A percentile compares a stretch with the other conserved stretches of the same genome.
Conservation (phyloP, 2,113 vertebrate species). For the Phylloscopus trochiloides region DNA sequence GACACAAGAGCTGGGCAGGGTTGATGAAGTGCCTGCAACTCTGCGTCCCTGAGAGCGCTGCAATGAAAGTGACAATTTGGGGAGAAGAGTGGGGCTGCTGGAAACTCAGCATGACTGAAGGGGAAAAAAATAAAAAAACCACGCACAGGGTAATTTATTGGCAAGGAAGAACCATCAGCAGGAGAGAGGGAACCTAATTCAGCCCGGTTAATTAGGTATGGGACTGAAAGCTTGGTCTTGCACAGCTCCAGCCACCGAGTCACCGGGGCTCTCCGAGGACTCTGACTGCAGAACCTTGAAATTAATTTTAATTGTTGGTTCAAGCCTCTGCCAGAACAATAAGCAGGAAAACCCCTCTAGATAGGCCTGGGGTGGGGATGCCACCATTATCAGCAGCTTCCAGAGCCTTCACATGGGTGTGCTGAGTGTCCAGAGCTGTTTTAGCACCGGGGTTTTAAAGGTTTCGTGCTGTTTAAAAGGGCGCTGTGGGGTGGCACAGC, state of each 20-base stretch:
- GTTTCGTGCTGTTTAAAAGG: neutral
- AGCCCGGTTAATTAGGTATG: conserved; percentile 47
- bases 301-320: conserved; percentile 12
- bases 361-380: neutral
- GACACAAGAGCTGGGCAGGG: neutral
- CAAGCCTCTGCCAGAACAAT: neutral
- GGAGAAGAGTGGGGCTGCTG: neutral
- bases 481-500: neutral
- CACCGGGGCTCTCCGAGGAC: neutral
- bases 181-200: conserved; percentile 54
- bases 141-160: conserved; percentile 23
- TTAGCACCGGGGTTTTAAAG: neutral
- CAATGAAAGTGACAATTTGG: conserved; percentile 51
- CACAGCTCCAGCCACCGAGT: neutral
- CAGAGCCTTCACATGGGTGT: neutral
- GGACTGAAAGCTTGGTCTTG: conserved; percentile 37
- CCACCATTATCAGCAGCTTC: neutral
- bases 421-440: neutral
- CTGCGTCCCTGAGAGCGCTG: neutral
- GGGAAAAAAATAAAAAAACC: neutral
- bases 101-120: conserved; percentile 1
- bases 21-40: conserved; percentile 17
- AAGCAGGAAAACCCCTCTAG: neutral
- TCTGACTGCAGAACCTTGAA: neutral
- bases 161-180: conserved; percentile 21